Evolutionary conservation across 2,797 vertebrate genomes (phyloP).

Genomic region (Gephyroberyx darwinii): DNA sequence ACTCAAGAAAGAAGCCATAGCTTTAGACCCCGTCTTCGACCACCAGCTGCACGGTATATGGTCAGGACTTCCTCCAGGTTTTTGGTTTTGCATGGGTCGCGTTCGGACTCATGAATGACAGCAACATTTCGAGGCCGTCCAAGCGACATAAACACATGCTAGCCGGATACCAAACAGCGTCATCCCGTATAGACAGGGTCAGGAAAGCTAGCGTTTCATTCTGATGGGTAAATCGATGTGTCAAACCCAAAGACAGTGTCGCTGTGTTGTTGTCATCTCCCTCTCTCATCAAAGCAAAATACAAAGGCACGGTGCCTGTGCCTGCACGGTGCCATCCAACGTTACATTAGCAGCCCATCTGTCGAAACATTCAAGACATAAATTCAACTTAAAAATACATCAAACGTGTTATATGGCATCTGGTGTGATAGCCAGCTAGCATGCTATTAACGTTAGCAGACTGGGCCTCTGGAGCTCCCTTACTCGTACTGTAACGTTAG

Average conservation of each 20-base stretch:
- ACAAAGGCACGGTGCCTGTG: no score
- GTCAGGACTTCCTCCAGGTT: no score
- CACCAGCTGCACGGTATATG: no score
- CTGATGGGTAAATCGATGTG: not conserved
- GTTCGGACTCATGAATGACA: no score
- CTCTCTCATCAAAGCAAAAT: no score
- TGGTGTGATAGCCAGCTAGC: slow-evolving; percentile 39
- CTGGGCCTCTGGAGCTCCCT: slow-evolving; percentile 42
- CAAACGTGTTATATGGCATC: not conserved
- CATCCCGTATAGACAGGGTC: not conserved
- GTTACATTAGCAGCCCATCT: no score
- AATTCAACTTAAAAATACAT: not conserved
- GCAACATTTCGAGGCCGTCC: no score
- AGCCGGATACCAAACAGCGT: not conserved
- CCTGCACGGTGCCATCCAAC: no score
- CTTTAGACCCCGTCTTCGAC: no score
- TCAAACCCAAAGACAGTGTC: not conserved
- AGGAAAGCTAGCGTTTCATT: not conserved
- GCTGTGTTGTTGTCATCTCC: not conserved
- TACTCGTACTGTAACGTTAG: slow-evolving; percentile 25
- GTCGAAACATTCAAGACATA: not conserved
- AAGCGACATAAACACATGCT: not conserved
- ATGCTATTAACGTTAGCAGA: slow-evolving; percentile 46
- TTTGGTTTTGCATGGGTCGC: no score
- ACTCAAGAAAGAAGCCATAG: no score